Conservation (phyloP, 2,888 invertebrate genomes). For the Mimumesa dahlbomi region DNA sequence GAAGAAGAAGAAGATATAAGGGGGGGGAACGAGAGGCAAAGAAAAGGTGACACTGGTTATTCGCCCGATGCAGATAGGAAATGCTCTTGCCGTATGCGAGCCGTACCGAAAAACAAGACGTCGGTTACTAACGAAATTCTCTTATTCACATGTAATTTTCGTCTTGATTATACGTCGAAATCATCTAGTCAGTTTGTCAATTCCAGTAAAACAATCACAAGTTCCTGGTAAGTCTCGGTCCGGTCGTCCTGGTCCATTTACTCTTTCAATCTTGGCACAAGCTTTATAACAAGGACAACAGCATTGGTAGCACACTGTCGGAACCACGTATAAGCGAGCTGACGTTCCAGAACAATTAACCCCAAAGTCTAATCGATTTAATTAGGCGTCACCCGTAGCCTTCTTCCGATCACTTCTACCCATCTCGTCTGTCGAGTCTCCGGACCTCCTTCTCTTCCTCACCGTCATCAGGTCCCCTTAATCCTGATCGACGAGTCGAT, state of each 20-base stretch:
- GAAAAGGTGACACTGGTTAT: slow-evolving; percentile 43
- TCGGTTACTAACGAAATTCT: too few species aligned
- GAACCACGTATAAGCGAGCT: slow-evolving; percentile 51
- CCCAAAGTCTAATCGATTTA: slow-evolving; percentile 77
- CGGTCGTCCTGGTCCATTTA: too few species aligned
- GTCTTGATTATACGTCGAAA: too few species aligned
- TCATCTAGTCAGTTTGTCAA: too few species aligned
- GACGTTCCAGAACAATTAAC: slow-evolving; percentile 77
- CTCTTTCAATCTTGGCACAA: slow-evolving; percentile 8
- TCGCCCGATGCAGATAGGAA: slow-evolving; percentile 20
- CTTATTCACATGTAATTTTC: too few species aligned
- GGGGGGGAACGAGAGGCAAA: background rate
- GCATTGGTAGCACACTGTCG: slow-evolving; percentile 20
- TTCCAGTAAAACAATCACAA: too few species aligned
- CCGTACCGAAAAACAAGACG: background rate
- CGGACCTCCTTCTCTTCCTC: slow-evolving; percentile 57
- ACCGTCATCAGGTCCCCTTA: slow-evolving; percentile 61
- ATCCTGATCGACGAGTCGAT: slow-evolving; percentile 58
- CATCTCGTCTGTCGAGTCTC: slow-evolving; percentile 56
- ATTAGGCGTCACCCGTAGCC: slow-evolving; percentile 70
- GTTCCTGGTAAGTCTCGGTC: too few species aligned
- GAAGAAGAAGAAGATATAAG: background rate
- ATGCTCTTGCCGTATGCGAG: background rate
- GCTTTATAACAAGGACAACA: slow-evolving; percentile 31
- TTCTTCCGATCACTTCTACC: slow-evolving; percentile 67